These are phyloP conservation scores for Merodon equestris DNA, from an alignment of 2,888 invertebrate genomes.

Conservation along the genomic window DNA sequence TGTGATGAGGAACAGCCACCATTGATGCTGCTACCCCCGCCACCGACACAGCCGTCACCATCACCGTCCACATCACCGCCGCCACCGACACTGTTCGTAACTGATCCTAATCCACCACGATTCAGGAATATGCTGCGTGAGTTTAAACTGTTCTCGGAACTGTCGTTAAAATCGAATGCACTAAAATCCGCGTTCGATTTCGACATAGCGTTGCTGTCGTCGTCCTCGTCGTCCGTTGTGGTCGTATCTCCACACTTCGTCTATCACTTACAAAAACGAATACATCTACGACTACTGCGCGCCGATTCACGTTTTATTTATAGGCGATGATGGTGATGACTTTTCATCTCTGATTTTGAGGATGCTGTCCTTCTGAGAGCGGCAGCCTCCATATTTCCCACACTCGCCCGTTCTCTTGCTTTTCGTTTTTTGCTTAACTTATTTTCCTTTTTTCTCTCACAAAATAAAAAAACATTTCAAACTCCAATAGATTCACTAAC, in stretches of 20 bases:
- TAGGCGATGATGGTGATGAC: conserved; percentile 63
- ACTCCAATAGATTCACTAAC: not conserved
- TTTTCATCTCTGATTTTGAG: conserved; percentile 59
- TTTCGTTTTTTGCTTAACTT: too few relatives aligned
- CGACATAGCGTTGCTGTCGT: conserved; percentile 71
- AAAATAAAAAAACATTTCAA: conserved; percentile 22
- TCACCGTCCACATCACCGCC: conserved; percentile 23
- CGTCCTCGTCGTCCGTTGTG: conserved; percentile 19
- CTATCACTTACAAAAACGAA: conserved; percentile 13
- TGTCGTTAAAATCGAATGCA: conserved; percentile 78
- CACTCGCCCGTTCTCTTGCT: too few relatives aligned
- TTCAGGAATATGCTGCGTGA: conserved; percentile 77
- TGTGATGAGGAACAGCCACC: conserved; percentile 46
- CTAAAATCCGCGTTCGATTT: conserved; percentile 76
- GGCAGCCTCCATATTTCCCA: conserved; percentile 63
- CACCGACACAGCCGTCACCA: conserved; percentile 24
- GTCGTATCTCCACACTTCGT: conserved; percentile 11
- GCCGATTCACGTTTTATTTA: conserved; percentile 68
- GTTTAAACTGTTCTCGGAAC: conserved; percentile 77
- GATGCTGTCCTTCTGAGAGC: conserved; percentile 62
- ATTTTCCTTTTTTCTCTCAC: not conserved
- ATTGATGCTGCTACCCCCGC: conserved; percentile 50
- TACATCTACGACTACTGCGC: conserved; percentile 44
- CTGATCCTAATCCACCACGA: conserved; percentile 72
- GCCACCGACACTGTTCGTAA: conserved; percentile 55